Evolutionary conservation across 2,113 vertebrate species (phyloP).

Genomic region (Tachysurus fulvidraco): DNA sequence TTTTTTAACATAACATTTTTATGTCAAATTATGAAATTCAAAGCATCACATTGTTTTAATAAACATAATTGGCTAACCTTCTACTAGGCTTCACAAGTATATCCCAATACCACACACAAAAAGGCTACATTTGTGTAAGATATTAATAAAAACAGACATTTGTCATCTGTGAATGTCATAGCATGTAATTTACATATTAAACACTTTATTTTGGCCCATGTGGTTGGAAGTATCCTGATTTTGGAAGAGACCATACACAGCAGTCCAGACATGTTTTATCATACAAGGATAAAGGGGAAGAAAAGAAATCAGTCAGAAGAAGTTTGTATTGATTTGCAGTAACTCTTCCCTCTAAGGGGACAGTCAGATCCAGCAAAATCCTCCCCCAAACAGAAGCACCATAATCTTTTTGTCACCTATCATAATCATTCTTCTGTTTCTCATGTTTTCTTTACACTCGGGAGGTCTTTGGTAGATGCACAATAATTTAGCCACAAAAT

Average conservation of each 20-base stretch:
- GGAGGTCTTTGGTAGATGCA: background rate
- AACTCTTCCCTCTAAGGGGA: background rate
- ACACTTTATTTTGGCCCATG: background rate
- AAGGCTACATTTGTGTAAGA: too few species aligned
- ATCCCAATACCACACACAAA: background rate
- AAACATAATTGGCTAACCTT: background rate
- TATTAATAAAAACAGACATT: background rate
- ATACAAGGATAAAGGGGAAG: background rate
- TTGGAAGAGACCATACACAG: background rate
- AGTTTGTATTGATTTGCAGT: background rate
- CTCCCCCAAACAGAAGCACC: background rate
- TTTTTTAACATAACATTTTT: background rate
- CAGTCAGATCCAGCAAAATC: background rate
- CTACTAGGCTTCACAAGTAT: background rate
- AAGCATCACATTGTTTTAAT: background rate
- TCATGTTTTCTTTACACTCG: conserved; percentile 2
- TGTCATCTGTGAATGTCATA: background rate
- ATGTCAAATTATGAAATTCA: background rate
- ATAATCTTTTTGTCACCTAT: background rate
- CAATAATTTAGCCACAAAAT: background rate
- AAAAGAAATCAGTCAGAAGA: background rate
- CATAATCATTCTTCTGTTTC: background rate
- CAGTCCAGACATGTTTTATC: background rate
- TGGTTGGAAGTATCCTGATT: background rate
- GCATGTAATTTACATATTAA: background rate